Evolutionary conservation across 2,888 invertebrate genomes (phyloP), one percentile per base, ranked within the genome.

Genomic region (Stomorhina lunata): DNA sequence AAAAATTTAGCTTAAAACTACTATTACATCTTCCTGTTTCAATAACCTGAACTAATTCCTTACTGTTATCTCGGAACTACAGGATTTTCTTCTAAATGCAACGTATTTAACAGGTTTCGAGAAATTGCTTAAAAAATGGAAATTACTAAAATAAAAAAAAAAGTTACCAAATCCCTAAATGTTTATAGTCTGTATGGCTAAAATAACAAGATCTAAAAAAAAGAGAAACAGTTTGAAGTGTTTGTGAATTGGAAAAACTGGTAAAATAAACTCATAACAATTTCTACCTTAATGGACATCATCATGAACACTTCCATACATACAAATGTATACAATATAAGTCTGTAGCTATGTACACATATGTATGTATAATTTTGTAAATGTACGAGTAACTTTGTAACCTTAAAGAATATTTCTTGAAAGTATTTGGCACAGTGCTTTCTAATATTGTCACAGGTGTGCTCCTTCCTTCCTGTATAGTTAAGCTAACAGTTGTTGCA

Each of bases 81-180:
- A 80, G 29, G 66, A 73, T 68, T 61, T 61, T 32, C 25, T 4
- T 4, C 53, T 34, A 37, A 17, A 53, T 66, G n/a, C 9, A 57
- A 37, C 40, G 71, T 76, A 76, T 59, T 76, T 53, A 71, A 59
- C 59, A 81, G 59, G 65, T 71, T 76, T 72, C 53, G 15, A 15
- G 37, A 61, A 61, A 53, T 73, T 50, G 17, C 7, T n/a, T 12
- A 10, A 40, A 32, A 50, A 40, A 17, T 32, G 17, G 15, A 40
- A 43, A 63, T 15, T 25, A 0, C 9, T 29, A 40, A 65, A 50
- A 29, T 15, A 45, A 32, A 50, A 50, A 29, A 61, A 25, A 55
- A 55, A 15, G 0, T 15, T 22, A 61, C 32, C 17, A 66, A 53
- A 77, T 68, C 43, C 68, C 22, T 68, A 53, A 40, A 61, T 59